phyloP scores from a whole-genome alignment of 2,888 invertebrate genomes.

The Nomada ruficornis region DNA sequence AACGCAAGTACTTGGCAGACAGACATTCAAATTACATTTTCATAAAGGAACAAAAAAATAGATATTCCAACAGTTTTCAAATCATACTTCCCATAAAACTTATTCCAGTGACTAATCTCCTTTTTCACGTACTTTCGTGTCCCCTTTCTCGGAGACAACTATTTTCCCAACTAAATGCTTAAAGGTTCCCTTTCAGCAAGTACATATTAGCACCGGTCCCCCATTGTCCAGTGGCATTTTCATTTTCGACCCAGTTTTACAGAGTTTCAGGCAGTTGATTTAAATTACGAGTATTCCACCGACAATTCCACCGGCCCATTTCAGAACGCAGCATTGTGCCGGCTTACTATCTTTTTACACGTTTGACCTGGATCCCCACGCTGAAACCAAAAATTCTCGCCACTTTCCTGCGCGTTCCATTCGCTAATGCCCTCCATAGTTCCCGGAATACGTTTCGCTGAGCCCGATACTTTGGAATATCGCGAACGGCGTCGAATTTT shows the following conservation, averaged over 20 bases:
- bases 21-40: too few species aligned
- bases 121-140: neutral
- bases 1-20: neutral
- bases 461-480: constrained; percentile 23
- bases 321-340: constrained; percentile 42
- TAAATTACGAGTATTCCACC: constrained; percentile 53
- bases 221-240: constrained; percentile 12
- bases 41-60: too few species aligned
- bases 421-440: constrained; percentile 26
- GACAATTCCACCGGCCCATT: constrained; percentile 46
- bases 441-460: constrained; percentile 6
- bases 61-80: neutral
- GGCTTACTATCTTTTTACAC: constrained; percentile 51
- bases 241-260: constrained; percentile 43
- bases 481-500: constrained; percentile 39
- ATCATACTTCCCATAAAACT: neutral
- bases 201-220: constrained; percentile 21
- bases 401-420: constrained; percentile 33
- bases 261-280: constrained; percentile 33
- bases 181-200: neutral
- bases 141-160: neutral
- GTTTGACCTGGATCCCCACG: constrained; percentile 45
- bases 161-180: neutral
- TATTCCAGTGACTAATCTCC: neutral
- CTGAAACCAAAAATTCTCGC: constrained; percentile 52